Conservation (phyloP, 2,888 invertebrate genomes). For the Penaeus monodon region DNA sequence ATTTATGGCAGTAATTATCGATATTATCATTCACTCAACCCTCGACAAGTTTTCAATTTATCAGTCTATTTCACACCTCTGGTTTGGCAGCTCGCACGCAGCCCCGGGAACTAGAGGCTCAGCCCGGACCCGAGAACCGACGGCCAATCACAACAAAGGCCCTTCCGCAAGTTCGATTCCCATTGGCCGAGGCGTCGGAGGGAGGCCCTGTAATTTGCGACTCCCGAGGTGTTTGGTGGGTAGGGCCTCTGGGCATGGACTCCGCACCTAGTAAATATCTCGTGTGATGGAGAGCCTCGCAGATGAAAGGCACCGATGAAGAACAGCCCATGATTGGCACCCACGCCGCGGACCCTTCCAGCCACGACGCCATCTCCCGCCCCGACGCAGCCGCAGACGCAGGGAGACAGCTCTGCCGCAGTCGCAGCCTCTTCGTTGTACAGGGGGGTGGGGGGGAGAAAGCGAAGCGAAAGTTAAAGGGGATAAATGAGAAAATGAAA, state of each 20-base stretch:
- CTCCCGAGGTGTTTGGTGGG: conserved; percentile 32
- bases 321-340: conserved; percentile 38
- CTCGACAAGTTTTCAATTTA: conserved; percentile 64
- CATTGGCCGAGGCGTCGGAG: conserved; percentile 15
- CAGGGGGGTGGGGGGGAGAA: too few species aligned
- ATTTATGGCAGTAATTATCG: conserved; percentile 60
- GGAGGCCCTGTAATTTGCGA: conserved; percentile 40
- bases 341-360: conserved; percentile 3
- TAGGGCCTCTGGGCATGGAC: conserved; percentile 30
- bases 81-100: conserved; percentile 37
- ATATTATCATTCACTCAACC: conserved; percentile 64
- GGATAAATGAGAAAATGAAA: too few species aligned
- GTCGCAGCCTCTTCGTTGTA: too few species aligned
- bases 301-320: conserved; percentile 39
- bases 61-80: conserved; percentile 62
- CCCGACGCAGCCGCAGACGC: too few species aligned
- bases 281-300: conserved; percentile 31
- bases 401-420: too few species aligned
- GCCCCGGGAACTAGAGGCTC: conserved; percentile 18
- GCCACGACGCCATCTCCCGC: not conserved
- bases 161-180: not conserved
- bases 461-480: too few species aligned
- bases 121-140: not conserved
- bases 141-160: conserved; percentile 31
- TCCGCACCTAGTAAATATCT: conserved; percentile 53